phyloP scores from a whole-genome alignment of 2,888 invertebrate genomes.

The Platycnemis pennipes region DNA sequence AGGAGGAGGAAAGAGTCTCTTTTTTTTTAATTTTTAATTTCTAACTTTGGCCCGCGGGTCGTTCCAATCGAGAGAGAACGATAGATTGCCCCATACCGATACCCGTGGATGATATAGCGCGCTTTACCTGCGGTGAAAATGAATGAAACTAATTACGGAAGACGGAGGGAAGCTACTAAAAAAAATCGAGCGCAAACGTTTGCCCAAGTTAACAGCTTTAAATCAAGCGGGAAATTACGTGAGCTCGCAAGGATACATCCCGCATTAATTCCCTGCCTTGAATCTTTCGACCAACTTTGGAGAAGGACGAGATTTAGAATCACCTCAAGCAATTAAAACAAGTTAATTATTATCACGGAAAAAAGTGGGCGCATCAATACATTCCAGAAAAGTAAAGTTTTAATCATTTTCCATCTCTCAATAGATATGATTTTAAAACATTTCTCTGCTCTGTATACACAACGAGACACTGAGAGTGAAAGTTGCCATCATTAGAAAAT shows the following conservation, averaged over 20 bases:
- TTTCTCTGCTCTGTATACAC: too few relatives aligned
- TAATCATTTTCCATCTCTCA: too few relatives aligned
- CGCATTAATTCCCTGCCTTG: background rate
- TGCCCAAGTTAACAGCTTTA: background rate
- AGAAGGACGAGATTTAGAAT: background rate
- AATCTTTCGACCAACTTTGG: background rate
- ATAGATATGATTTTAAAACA: too few relatives aligned
- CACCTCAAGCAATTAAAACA: background rate
- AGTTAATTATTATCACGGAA: background rate
- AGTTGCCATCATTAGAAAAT: too few relatives aligned
- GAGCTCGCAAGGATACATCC: background rate
- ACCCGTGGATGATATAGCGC: background rate
- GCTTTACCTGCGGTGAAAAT: background rate
- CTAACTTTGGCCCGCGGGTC: background rate
- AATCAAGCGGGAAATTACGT: background rate
- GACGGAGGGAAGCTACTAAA: background rate
- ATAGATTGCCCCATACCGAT: too few relatives aligned
- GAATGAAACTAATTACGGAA: background rate
- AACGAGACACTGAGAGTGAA: too few relatives aligned
- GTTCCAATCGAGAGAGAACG: background rate
- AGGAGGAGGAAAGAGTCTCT: background rate
- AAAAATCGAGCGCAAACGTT: background rate
- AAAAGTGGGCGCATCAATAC: background rate
- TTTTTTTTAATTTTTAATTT: too few relatives aligned
- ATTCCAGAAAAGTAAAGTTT: too few relatives aligned